phyloP scores from a whole-genome alignment of 1,140 invertebrate species.

The Polyergus mexicanus region DNA sequence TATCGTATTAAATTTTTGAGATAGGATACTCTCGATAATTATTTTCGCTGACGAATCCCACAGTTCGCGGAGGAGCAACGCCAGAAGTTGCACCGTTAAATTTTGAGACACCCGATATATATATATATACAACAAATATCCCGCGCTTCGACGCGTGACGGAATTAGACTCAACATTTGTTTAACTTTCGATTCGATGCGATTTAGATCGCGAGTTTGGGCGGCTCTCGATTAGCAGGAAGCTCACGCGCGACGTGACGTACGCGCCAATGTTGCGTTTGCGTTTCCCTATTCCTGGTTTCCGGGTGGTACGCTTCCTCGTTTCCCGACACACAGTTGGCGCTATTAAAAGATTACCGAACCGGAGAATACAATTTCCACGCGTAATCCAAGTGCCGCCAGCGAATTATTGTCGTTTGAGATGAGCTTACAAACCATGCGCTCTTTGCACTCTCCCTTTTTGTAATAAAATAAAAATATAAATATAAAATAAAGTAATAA shows the following conservation, averaged over 20 bases:
- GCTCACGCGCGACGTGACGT: constrained; percentile 33
- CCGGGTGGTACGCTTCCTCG: constrained; percentile 3
- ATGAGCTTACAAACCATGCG: not conserved
- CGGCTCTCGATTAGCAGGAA: constrained; percentile 68
- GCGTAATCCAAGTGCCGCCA: not conserved
- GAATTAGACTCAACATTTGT: constrained; percentile 73
- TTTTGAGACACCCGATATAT: constrained; percentile 1
- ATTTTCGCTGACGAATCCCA: not conserved
- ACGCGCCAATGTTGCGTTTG: constrained; percentile 64
- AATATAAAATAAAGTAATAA: not conserved
- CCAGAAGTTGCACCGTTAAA: not conserved
- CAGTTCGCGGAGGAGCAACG: not conserved
- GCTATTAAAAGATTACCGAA: constrained; percentile 26
- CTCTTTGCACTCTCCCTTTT: not conserved
- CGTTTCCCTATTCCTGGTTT: constrained; percentile 37
- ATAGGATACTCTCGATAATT: not conserved
- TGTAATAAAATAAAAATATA: not conserved
- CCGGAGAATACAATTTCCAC: constrained; percentile 3
- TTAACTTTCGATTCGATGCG: constrained; percentile 66
- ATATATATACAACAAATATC: not conserved
- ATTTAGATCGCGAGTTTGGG: not conserved
- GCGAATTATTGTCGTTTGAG: not conserved
- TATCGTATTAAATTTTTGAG: not conserved
- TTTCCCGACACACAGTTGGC: constrained; percentile 8
- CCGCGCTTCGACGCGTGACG: not conserved